Base-by-base conservation (phyloP, 2,888 invertebrate genomes). In the Chirona hameri region DNA sequence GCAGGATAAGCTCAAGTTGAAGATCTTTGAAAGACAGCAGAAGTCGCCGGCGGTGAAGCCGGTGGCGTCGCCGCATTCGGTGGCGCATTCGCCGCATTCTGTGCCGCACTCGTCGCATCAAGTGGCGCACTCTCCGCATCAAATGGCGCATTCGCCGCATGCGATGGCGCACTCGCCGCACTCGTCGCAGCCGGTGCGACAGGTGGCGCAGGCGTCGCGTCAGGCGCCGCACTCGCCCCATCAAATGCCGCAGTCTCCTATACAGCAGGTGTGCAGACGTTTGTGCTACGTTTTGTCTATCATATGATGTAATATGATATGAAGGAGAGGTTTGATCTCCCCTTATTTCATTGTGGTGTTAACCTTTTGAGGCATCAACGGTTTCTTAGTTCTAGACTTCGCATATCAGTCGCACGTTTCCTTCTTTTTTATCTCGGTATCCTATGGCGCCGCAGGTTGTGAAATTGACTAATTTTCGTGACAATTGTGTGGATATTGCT, bases 11-110 rank as follows among this genome's bases (percentile, higher is more conserved):
- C 80, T 80, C 27, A 80, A 80, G 18, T 48, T 52, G 48, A 80
- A 80, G 55, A 80, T 80, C 52, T 80, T 18, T 52, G 80, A 80
- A 29, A 48, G 80, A 46, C 52, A 46, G 46, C 39, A 69, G 76
- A 76, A 76, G 76, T 9, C 46, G 76, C 46, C 76, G 46, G 10
- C 76, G 21, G 24, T 39, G 7, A 29, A 31, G 31, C 72, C 72
- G 18, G 65, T 12, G 10, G 27, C 5, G 24, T 72, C 72, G 31
- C 72, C 72, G 31, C 72, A 31, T 15, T 46, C 24, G 46, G 46
- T 46, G 46, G 18, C 76, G 76, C 76, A 46, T 21, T 76, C 76
- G n/a, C 76, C 76, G 46, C 76, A 76, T 18, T 24, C 21, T 10
- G 12, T 46, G 46, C 24, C 76, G 76, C 76, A 76, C 24, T 76